Evolutionary conservation across 1,140 invertebrate genomes (phyloP).

Genomic region (Metopolophium dirhodum): DNA sequence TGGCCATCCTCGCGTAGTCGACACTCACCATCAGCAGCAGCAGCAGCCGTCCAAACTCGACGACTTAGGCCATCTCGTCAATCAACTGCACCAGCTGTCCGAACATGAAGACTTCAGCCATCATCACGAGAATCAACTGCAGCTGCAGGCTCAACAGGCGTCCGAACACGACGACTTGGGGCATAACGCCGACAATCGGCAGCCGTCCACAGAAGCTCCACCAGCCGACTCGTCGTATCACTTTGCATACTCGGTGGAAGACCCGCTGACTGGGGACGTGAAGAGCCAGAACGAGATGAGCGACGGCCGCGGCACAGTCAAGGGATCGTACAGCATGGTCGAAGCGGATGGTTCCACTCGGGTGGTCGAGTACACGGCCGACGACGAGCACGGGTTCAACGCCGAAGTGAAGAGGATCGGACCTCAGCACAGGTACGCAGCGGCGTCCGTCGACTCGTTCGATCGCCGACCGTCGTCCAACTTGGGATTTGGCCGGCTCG

Average conservation of each 20-base stretch:
- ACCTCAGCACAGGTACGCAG: neutral
- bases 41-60: too few species aligned
- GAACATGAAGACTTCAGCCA: neutral
- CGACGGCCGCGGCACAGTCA: constrained; percentile 65
- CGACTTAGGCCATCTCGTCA: too few species aligned
- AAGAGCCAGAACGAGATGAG: constrained; percentile 69
- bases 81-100: too few species aligned
- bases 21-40: neutral
- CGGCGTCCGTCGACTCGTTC: neutral
- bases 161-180: neutral
- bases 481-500: neutral
- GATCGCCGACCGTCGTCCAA: neutral
- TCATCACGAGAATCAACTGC: too few species aligned
- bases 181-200: neutral
- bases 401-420: constrained; percentile 58
- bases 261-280: constrained; percentile 68
- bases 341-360: constrained; percentile 34
- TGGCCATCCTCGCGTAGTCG: neutral
- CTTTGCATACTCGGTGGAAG: constrained; percentile 67
- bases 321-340: constrained; percentile 24
- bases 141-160: neutral
- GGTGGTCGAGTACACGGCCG: constrained; percentile 61
- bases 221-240: constrained; percentile 62
- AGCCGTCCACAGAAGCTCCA: constrained; percentile 59
- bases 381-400: constrained; percentile 58